phyloP scores from a whole-genome alignment of 2,888 invertebrate genomes.

The Dione vanillae region DNA sequence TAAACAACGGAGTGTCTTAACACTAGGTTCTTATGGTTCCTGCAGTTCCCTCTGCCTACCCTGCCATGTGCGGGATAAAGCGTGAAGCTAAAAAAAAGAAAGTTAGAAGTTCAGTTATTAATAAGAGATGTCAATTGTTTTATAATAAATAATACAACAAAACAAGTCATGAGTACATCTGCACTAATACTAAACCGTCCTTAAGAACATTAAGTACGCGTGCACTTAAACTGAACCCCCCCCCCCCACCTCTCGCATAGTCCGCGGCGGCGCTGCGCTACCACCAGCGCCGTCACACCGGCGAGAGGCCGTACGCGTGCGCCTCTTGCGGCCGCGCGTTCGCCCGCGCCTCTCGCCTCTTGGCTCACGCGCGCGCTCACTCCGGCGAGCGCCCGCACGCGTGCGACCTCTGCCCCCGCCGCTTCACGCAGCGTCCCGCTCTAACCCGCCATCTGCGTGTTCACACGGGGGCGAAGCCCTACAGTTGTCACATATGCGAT shows the following conservation, averaged over 20 bases:
- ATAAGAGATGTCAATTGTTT: no score
- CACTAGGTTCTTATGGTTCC: no score
- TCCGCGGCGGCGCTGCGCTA: constrained; percentile 63
- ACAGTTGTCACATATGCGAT: constrained; percentile 65
- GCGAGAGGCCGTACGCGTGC: constrained; percentile 67
- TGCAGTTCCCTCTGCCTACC: no score
- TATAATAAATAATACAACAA: no score
- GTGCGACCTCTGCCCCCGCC: constrained; percentile 60
- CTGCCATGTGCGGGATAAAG: no score
- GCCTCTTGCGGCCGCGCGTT: constrained; percentile 68
- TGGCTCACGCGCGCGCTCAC: constrained; percentile 62
- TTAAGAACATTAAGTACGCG: no score
- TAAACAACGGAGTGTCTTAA: no score
- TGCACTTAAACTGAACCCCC: constrained; percentile 30
- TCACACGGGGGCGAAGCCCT: constrained; percentile 72
- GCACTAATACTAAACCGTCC: no score
- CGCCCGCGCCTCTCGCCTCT: constrained; percentile 62
- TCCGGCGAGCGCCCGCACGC: constrained; percentile 71
- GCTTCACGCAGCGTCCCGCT: constrained; percentile 48
- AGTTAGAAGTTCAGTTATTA: no score
- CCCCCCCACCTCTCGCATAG: constrained; percentile 53
- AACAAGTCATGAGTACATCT: no score
- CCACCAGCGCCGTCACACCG: constrained; percentile 72
- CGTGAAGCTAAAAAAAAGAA: no score
- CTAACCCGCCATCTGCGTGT: constrained; percentile 75